Conservation (phyloP, 2,113 vertebrate species). For the Salvelinus alpinus region DNA sequence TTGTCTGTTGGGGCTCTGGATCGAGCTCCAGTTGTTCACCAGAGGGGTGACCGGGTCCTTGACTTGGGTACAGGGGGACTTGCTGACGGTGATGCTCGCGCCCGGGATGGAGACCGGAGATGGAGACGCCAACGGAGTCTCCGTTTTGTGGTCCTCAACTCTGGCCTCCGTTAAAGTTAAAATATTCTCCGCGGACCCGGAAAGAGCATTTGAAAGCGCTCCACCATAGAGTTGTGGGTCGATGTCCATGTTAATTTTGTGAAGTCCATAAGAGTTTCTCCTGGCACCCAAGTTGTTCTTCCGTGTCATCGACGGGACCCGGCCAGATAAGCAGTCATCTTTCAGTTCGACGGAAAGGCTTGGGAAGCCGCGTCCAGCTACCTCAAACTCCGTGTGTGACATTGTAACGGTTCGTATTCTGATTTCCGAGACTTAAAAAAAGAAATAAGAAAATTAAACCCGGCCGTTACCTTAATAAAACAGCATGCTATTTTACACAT, state of each 20-base stretch:
- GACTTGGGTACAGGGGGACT: slow-evolving; percentile 34
- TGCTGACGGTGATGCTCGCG: slow-evolving; percentile 40
- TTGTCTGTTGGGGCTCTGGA: slow-evolving; percentile 28
- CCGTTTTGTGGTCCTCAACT: slow-evolving; percentile 60
- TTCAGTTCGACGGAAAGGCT: slow-evolving; percentile 63
- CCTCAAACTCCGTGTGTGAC: slow-evolving; percentile 77
- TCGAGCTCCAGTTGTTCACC: slow-evolving; percentile 42
- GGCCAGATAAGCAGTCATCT: slow-evolving; percentile 63
- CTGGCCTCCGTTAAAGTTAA: slow-evolving; percentile 58
- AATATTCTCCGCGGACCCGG: slow-evolving; percentile 73
- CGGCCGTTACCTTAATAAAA: no score
- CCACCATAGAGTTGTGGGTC: slow-evolving; percentile 78
- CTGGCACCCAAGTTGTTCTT: slow-evolving; percentile 76
- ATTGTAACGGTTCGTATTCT: slow-evolving; percentile 44
- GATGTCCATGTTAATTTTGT: slow-evolving; percentile 85
- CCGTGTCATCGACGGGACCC: slow-evolving; percentile 66
- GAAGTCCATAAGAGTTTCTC: slow-evolving; percentile 81
- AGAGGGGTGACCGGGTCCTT: slow-evolving; percentile 13
- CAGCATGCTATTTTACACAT: no score
- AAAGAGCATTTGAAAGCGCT: slow-evolving; percentile 66
- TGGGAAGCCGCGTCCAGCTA: slow-evolving; percentile 66
- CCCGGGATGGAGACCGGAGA: slow-evolving; percentile 52
- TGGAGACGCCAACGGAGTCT: slow-evolving; percentile 45
- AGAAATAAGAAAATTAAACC: background rate
- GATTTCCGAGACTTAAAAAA: background rate